These are phyloP conservation scores for Cygnus atratus DNA, from an alignment of 2,113 vertebrate genomes.

Conservation along the genomic window DNA sequence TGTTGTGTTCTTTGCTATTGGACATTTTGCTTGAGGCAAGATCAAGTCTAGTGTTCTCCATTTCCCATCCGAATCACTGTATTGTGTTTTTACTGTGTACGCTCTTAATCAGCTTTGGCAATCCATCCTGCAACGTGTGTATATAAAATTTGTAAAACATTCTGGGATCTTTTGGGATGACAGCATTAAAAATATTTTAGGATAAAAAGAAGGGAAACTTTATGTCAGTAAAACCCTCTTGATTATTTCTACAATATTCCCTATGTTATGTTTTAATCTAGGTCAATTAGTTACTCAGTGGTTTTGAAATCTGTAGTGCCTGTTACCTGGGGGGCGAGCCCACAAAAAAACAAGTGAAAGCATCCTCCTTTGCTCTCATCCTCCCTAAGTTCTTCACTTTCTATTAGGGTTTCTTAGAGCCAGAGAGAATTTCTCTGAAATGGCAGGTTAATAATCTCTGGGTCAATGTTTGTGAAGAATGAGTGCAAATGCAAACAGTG, in stretches of 20 bases:
- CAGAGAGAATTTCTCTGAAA: background rate
- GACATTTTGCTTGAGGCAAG: conserved; percentile 43
- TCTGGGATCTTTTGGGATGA: background rate
- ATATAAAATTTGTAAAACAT: conserved; percentile 16
- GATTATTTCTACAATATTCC: background rate
- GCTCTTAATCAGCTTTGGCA: conserved; percentile 33
- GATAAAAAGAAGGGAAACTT: background rate
- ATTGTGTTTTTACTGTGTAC: conserved; percentile 1
- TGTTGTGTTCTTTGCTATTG: background rate
- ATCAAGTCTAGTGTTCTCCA: conserved; percentile 2
- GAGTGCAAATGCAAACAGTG: background rate
- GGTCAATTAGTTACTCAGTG: background rate
- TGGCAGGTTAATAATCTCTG: background rate
- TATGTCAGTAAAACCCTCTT: background rate
- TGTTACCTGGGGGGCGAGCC: background rate
- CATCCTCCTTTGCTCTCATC: background rate
- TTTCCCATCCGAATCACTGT: background rate
- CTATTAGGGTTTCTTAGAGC: background rate
- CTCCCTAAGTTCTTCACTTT: background rate
- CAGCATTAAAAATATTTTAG: background rate
- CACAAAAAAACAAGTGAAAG: background rate
- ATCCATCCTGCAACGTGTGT: background rate
- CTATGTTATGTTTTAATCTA: background rate
- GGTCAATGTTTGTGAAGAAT: background rate
- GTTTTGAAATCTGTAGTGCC: background rate